These are phyloP conservation scores for Zaprionus ghesquierei DNA, from an alignment of 1,140 invertebrate genomes.

Conservation along the genomic window DNA sequence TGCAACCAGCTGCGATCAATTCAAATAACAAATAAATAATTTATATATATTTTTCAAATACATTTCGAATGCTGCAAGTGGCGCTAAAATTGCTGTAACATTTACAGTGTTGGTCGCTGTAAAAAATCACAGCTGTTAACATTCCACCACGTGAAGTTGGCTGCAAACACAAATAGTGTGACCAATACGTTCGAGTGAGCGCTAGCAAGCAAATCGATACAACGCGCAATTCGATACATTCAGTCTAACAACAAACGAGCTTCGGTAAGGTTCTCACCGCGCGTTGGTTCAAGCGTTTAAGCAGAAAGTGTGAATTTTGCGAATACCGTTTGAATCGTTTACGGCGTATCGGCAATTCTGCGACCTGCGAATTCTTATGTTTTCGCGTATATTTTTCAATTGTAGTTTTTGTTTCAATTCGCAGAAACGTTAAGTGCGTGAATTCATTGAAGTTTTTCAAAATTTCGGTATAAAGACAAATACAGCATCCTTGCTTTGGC, in stretches of 20 bases:
- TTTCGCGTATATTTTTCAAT: neutral
- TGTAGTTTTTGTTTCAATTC: neutral
- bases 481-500: slow-evolving; percentile 28
- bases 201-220: slow-evolving; percentile 17
- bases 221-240: slow-evolving; percentile 19
- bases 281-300: neutral
- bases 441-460: slow-evolving; percentile 10
- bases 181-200: no score
- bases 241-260: slow-evolving; percentile 36
- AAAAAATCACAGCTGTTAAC: neutral
- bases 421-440: neutral
- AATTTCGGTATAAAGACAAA: slow-evolving; percentile 4
- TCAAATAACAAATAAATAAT: neutral
- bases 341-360: neutral
- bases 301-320: neutral
- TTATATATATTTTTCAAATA: neutral
- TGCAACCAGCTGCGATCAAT: neutral
- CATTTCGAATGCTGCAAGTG: neutral
- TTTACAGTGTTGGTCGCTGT: neutral
- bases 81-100: neutral
- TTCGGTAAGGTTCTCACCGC: slow-evolving; percentile 24
- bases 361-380: neutral
- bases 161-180: neutral
- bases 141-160: slow-evolving; percentile 5
- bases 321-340: slow-evolving; percentile 17